These are phyloP conservation scores for Metopolophium dirhodum DNA, from an alignment of 1,140 invertebrate genomes.

Conservation along the genomic window DNA sequence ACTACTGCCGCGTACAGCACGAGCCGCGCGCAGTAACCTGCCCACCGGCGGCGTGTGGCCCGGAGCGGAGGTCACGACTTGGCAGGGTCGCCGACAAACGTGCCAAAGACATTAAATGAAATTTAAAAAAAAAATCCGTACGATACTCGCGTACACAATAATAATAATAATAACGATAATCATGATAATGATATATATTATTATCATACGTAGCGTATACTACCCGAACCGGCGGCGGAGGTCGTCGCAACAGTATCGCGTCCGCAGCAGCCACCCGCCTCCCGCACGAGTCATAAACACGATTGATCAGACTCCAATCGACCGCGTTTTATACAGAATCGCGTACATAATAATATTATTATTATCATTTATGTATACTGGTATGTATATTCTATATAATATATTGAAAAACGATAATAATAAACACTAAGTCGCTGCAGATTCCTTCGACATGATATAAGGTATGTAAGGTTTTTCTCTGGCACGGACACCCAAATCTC, in stretches of 20 bases:
- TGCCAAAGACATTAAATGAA: constrained; percentile 38
- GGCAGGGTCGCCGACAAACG: constrained; percentile 33
- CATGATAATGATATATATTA: background rate
- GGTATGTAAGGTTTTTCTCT: no score
- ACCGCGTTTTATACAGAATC: background rate
- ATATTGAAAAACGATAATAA: background rate
- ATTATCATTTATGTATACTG: no score
- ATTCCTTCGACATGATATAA: no score
- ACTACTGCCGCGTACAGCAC: constrained; percentile 1
- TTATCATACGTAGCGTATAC: background rate
- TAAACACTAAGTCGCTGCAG: background rate
- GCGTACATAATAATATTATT: background rate
- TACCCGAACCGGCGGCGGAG: background rate
- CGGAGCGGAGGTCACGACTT: constrained; percentile 41
- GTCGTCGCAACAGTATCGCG: background rate
- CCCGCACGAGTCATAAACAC: background rate
- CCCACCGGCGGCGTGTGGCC: constrained; percentile 25
- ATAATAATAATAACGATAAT: constrained; percentile 19
- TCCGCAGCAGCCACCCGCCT: background rate
- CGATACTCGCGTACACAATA: background rate
- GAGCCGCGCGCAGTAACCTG: background rate
- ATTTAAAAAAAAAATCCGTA: background rate
- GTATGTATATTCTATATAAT: background rate
- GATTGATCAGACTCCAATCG: background rate
- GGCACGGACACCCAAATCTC: no score